phyloP scores from a whole-genome alignment of 2,113 vertebrate genomes.

The Anser cygnoides region DNA sequence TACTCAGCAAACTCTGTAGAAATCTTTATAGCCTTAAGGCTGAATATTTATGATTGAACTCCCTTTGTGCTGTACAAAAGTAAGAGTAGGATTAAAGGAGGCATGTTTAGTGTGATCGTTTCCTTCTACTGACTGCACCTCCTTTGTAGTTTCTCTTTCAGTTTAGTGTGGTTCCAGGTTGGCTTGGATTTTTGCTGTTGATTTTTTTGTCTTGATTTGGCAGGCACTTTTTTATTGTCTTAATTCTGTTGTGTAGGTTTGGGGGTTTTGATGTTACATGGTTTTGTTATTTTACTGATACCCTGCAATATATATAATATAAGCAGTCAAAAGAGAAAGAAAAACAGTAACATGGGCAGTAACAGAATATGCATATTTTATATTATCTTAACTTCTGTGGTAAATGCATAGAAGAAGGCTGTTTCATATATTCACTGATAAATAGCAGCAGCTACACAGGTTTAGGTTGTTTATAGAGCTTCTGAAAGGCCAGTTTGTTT shows the following conservation, averaged over 20 bases:
- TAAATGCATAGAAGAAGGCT: neutral
- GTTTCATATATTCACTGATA: neutral
- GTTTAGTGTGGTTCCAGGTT: neutral
- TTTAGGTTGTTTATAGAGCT: neutral
- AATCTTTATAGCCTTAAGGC: neutral
- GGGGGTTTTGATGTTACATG: neutral
- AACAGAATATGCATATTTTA: neutral
- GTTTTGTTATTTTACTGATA: neutral
- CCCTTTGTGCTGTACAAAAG: neutral
- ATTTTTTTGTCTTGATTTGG: neutral
- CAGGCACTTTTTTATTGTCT: neutral
- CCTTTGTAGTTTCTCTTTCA: neutral
- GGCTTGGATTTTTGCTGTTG: neutral
- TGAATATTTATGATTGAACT: neutral
- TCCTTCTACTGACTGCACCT: neutral
- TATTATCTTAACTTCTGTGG: neutral
- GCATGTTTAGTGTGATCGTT: neutral
- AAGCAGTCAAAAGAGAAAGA: neutral
- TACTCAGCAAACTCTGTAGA: neutral
- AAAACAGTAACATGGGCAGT: neutral
- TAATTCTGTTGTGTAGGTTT: neutral
- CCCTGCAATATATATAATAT: neutral
- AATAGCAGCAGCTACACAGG: neutral
- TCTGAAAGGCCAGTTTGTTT: neutral
- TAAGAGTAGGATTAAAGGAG: neutral